These are phyloP conservation scores for Eupithecia abbreviata DNA, from an alignment of 2,888 invertebrate species.

Conservation along the genomic window DNA sequence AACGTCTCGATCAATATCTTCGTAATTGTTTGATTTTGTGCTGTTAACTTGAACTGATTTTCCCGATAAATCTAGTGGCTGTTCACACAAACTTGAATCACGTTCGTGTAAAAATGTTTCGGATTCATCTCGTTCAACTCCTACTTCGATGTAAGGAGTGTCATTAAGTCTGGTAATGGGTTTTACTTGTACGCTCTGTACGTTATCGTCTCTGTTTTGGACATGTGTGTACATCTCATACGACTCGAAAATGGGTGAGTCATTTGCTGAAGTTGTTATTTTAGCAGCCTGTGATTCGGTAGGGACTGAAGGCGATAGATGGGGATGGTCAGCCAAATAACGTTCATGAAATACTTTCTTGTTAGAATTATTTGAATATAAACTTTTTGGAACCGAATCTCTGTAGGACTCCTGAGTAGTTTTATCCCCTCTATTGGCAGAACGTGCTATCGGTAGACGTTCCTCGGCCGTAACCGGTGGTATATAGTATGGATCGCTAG, in stretches of 20 bases:
- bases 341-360: conserved; percentile 14
- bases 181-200: background rate
- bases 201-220: conserved; percentile 2
- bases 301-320: conserved; percentile 13
- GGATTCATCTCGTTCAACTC: conserved; percentile 1
- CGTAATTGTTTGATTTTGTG: background rate
- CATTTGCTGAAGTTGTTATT: conserved; percentile 10
- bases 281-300: conserved; percentile 21
- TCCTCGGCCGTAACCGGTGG: conserved; percentile 6
- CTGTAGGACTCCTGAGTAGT: background rate
- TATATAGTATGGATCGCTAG: background rate
- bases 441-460: background rate
- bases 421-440: background rate
- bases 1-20: background rate
- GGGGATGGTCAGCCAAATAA: conserved; percentile 11
- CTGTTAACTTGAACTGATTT: conserved; percentile 8
- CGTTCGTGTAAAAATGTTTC: background rate
- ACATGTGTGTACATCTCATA: background rate
- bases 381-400: conserved; percentile 4
- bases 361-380: conserved; percentile 8
- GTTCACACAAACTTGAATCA: conserved; percentile 7
- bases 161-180: background rate
- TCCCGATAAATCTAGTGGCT: conserved; percentile 31
- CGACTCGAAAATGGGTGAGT: conserved; percentile 6
- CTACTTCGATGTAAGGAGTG: conserved; percentile 5